Conservation (phyloP, 2,888 invertebrate species). For the Criorhina ranunculi region DNA sequence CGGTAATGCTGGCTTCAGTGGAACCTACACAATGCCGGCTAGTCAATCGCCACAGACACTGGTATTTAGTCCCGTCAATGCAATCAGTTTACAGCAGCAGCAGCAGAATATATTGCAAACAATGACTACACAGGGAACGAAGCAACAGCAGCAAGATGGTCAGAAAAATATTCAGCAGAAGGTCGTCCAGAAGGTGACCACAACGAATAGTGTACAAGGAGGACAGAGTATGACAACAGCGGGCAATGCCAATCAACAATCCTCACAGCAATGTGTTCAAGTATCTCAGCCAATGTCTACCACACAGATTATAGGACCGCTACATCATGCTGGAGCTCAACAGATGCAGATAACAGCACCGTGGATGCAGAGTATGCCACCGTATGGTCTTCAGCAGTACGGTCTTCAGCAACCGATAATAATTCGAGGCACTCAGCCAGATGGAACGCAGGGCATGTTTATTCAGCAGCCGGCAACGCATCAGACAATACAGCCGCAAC, state of each 20-base stretch:
- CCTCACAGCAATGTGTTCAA: constrained; percentile 89
- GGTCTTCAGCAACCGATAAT: constrained; percentile 91
- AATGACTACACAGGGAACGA: constrained; percentile 80
- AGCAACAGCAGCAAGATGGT: constrained; percentile 81
- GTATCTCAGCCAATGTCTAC: constrained; percentile 90
- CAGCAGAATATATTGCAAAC: constrained; percentile 84
- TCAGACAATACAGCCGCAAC: constrained; percentile 86
- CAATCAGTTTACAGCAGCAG: constrained; percentile 83
- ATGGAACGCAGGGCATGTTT: constrained; percentile 90
- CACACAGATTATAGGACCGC: constrained; percentile 90
- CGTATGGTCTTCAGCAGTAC: constrained; percentile 90
- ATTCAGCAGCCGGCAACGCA: constrained; percentile 88
- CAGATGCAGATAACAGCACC: constrained; percentile 91
- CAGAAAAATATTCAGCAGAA: constrained; percentile 85
- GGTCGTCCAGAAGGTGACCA: constrained; percentile 86
- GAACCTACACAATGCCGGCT: constrained; percentile 91
- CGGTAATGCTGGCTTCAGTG: constrained; percentile 82
- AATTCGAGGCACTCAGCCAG: constrained; percentile 90
- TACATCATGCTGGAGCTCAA: constrained; percentile 88
- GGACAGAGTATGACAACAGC: constrained; percentile 82
- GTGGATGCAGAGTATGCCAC: constrained; percentile 91
- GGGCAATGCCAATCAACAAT: constrained; percentile 84
- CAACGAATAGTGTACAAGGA: constrained; percentile 82
- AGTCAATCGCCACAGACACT: constrained; percentile 92
- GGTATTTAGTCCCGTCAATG: constrained; percentile 87